Evolutionary conservation across 2,888 invertebrate genomes (phyloP).

Genomic region (Megastigmus dorsalis): DNA sequence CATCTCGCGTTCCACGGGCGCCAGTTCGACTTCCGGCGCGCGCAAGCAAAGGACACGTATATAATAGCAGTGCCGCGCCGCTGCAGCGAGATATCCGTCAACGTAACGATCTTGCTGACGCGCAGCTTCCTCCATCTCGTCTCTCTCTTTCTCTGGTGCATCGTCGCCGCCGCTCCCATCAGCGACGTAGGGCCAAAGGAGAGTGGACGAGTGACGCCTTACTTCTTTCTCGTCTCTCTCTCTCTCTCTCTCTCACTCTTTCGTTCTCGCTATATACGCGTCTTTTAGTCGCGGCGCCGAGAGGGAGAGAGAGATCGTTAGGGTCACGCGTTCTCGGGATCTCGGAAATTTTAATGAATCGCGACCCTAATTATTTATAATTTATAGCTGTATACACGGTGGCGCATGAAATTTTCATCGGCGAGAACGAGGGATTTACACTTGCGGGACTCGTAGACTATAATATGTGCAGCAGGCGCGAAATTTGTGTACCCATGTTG

Average conservation of each 20-base stretch:
- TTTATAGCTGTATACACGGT: constrained; percentile 61
- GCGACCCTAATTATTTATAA: constrained; percentile 69
- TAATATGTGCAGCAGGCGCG: neutral
- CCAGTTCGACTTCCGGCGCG: constrained; percentile 65
- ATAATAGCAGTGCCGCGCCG: no score
- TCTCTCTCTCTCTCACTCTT: constrained; percentile 32
- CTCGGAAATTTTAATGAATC: constrained; percentile 68
- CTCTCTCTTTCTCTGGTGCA: constrained; percentile 34
- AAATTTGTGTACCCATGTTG: constrained; percentile 29
- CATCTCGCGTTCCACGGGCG: constrained; percentile 49
- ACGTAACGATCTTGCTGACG: constrained; percentile 73
- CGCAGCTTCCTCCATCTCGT: constrained; percentile 66
- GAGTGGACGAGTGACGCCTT: constrained; percentile 57
- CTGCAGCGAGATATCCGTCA: constrained; percentile 68
- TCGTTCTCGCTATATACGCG: constrained; percentile 54
- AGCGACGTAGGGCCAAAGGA: no score
- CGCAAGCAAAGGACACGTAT: constrained; percentile 51
- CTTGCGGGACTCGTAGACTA: no score
- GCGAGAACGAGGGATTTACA: no score
- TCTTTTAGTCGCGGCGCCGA: neutral
- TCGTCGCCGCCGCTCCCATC: no score
- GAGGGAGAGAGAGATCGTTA: constrained; percentile 59
- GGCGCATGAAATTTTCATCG: constrained; percentile 1
- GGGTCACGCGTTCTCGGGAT: constrained; percentile 57
- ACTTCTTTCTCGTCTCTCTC: constrained; percentile 55